Base-by-base conservation (phyloP, 2,888 invertebrate genomes). In the Lepeophtheirus nordmannii region DNA sequence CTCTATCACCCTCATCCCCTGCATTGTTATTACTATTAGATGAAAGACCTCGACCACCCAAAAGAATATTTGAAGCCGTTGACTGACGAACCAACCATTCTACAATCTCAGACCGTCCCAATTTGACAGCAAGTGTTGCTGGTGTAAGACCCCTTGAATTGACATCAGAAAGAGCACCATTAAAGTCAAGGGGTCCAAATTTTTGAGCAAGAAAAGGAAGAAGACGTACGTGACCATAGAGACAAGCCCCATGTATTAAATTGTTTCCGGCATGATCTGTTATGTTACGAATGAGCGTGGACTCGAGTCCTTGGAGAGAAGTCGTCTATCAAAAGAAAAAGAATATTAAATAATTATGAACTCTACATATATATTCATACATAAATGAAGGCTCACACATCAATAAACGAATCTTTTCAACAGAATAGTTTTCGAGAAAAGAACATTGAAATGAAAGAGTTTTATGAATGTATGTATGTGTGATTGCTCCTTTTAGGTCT, bases 221-320 rank as follows among this genome's bases (percentile, higher is more conserved):
- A 14, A 73, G 73, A 38, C 70, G 70, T 63, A 73, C 69, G 69
- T 76, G 74, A 61, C 75, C 75, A 65, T 71, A 71, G 40, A 72
- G 71, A n/a, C 73, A 74, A 66, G 74, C 72, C 64, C 73, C 72
- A 68, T 76, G 76, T 65, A 75, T 71, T 60, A 76, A 70, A 68
- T 74, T 75, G 70, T 75, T 75, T 67, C 75, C 76, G 67, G 72
- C 72, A 67, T 73, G 73, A 69, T 76, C 75, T 17, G 73, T 74
- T 67, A 76, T 72, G 70, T 75, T 75, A 40, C 76, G 71, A 59
- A 76, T 72, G 65, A 76, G 69, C 17, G 75, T 74, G 1, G 73
- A 72, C 68, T 75, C 74, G 72, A 74, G 72, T 58, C 73, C 74
- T 61, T 71, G 70, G 40, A 74, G 69, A 17, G 72, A 72, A 23